Evolutionary conservation across 2,113 vertebrate species (phyloP).

Genomic region (Gobiocypris rarus): DNA sequence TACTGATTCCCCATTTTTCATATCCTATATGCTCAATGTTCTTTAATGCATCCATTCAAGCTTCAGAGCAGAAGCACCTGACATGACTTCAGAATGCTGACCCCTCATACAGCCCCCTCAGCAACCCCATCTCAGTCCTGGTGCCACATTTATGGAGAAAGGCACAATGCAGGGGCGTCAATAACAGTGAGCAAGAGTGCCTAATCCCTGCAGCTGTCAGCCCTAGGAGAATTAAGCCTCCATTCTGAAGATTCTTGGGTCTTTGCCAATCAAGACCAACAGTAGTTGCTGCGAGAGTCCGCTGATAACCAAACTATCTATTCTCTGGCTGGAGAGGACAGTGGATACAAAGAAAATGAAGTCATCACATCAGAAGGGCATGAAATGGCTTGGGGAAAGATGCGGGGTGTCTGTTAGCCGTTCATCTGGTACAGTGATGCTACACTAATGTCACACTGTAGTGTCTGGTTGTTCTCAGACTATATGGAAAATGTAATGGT

Average conservation of each 20-base stretch:
- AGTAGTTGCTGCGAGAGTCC: constrained; percentile 49
- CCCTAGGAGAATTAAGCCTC: constrained; percentile 63
- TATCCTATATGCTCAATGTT: constrained; percentile 29
- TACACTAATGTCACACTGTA: constrained; percentile 8
- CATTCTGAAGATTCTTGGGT: constrained; percentile 66
- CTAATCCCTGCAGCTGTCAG: constrained; percentile 69
- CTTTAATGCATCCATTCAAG: constrained; percentile 41
- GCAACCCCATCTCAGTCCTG: constrained; percentile 50
- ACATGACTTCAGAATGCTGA: constrained; percentile 56
- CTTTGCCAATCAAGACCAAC: constrained; percentile 59
- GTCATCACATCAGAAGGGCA: constrained; percentile 30
- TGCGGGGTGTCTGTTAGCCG: not conserved
- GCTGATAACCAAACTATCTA: constrained; percentile 46
- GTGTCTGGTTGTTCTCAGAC: constrained; percentile 22
- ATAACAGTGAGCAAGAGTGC: constrained; percentile 64
- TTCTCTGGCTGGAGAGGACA: constrained; percentile 38
- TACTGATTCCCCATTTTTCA: not conserved
- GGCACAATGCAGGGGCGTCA: constrained; percentile 65
- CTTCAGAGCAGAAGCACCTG: constrained; percentile 60
- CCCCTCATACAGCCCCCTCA: no score
- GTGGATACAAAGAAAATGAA: constrained; percentile 40
- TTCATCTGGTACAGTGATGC: not conserved
- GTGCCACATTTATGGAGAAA: constrained; percentile 62
- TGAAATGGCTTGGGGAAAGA: not conserved
- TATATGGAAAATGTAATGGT: not conserved